phyloP scores from a whole-genome alignment of 2,113 vertebrate species.

The Cephalopholis sonnerati region DNA sequence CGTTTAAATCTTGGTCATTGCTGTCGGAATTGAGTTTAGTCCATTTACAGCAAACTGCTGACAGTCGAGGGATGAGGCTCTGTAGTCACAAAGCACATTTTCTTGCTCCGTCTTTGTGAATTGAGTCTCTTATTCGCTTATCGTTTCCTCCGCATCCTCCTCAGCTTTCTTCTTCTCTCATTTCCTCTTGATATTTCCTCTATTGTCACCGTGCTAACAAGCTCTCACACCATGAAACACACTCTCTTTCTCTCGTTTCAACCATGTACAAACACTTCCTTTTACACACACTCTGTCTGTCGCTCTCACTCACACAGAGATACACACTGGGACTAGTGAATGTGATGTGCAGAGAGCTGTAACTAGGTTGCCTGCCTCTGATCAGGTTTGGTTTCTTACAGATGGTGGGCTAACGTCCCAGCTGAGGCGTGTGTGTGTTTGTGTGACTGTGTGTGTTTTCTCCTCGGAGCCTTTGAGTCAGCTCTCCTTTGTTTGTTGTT shows the following conservation, averaged over 20 bases:
- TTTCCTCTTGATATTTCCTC: slow-evolving; percentile 8
- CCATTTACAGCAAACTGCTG: slow-evolving; percentile 34
- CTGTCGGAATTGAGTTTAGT: background rate
- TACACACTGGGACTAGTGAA: slow-evolving; percentile 1
- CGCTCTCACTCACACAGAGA: background rate
- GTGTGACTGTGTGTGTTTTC: background rate
- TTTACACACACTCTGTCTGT: background rate
- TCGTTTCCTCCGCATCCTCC: background rate
- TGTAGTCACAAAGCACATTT: background rate
- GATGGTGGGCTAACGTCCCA: slow-evolving; percentile 48
- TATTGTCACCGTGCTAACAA: slow-evolving; percentile 24
- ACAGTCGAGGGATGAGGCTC: background rate
- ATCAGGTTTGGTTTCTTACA: slow-evolving; percentile 58
- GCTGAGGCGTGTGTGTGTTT: slow-evolving; percentile 22
- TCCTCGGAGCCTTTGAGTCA: slow-evolving; percentile 32
- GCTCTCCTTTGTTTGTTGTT: slow-evolving; percentile 66
- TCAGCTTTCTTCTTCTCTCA: background rate
- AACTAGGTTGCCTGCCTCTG: slow-evolving; percentile 46
- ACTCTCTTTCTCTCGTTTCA: background rate
- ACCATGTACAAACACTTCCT: background rate
- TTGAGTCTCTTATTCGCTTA: background rate
- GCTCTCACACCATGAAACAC: slow-evolving; percentile 18
- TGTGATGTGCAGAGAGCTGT: slow-evolving; percentile 44
- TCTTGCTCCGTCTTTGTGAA: background rate
- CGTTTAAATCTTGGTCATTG: slow-evolving; percentile 12